Base-by-base conservation (phyloP, 2,113 vertebrate genomes). In the Ibidorhyncha struthersii region DNA sequence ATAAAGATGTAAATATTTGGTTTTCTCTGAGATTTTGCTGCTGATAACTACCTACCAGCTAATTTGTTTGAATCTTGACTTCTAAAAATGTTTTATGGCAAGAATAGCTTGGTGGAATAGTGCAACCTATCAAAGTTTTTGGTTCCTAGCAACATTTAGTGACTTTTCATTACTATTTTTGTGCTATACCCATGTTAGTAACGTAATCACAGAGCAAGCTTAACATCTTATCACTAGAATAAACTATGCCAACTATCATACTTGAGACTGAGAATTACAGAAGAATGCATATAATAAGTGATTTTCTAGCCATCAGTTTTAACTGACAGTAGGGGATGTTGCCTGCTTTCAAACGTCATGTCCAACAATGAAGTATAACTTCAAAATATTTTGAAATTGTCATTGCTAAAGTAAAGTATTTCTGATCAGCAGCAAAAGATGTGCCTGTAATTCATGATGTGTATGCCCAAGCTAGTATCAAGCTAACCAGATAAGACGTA, bases 1-100 rank as follows among this genome's bases (percentile, higher is more conserved):
- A 77, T 70, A 83, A 93, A 90, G 86, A 87, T 83, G 70, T 96
- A 97, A 97, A 97, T 97, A 97, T 96, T 97, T 65, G 49, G 5
- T 95, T 96, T 96, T 95, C 84, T 92, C 66, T 93, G 92, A 96
- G 93, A 89, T 86, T 73, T 97, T 96, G 89, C 95, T 97, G 92
- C 90, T 90, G 65, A 38, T 95, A 96, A 93, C 90, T 96, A 92
- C 67, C 86, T 96, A 81, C 84, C 94, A 94, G 84, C 87, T 97
- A 96, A 95, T 97, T 95, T 91, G 74, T 96, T 97, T 96, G 91
- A 96, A 89, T 91, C 30, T 91, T 83, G 69, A 56, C 71, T 85
- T 97, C 50, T 95, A 95, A 95, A 97, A 94, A 84, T 96, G 88
- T 93, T 96, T 94, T 91, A 79, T 96, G 89, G 55, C 80, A 92